Evolutionary conservation across 37 sponge, comb jelly and placozoan species (phyloP).

Genomic region (Aphrocallistes beatrix): DNA sequence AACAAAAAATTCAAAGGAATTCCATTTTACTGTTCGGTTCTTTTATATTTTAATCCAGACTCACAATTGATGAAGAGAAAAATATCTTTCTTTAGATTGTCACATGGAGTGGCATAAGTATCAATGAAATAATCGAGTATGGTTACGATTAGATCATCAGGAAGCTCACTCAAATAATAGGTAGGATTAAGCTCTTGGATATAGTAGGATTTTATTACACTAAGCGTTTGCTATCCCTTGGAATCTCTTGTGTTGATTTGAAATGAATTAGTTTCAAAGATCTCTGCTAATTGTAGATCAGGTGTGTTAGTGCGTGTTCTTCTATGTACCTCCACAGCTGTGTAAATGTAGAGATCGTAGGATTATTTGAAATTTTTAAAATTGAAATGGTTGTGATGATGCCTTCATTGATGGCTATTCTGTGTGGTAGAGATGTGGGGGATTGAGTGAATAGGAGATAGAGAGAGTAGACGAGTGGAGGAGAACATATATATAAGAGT

Average conservation of each 20-base stretch:
- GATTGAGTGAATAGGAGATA: neutral
- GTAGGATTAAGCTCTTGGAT: neutral
- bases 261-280: neutral
- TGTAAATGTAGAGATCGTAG: neutral
- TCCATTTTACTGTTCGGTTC: no score
- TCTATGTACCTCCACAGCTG: neutral
- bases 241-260: neutral
- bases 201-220: neutral
- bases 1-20: no score
- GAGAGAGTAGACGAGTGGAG: neutral
- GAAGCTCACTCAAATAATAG: neutral
- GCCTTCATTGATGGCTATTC: conserved; percentile 13
- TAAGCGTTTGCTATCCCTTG: neutral
- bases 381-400: neutral
- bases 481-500: no score
- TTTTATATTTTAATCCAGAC: neutral
- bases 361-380: neutral
- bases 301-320: neutral
- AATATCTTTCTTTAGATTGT: neutral
- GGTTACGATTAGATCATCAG: neutral
- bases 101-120: neutral
- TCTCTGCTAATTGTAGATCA: neutral
- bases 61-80: neutral
- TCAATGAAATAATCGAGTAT: neutral
- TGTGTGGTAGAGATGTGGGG: neutral